Percentiles rank a stretch among this genome's conserved stretches.
Conservation (phyloP, 2,797 vertebrate genomes). For the Cyprinodon diabolis region DNA sequence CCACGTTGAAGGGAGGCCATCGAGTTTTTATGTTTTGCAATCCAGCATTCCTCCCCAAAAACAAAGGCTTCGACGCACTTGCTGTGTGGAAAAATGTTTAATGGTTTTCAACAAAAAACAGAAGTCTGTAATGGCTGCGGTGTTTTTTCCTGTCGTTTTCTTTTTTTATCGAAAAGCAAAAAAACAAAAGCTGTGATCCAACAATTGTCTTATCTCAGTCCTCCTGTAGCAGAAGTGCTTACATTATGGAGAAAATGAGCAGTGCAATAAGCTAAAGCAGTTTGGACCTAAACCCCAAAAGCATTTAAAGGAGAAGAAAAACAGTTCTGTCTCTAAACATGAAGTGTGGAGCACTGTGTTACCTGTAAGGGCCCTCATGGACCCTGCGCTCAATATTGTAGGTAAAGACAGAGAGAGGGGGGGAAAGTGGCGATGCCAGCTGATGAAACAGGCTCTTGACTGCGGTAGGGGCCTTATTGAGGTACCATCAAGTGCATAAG, state of each 20-base stretch:
- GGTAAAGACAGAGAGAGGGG: slow-evolving; percentile 18
- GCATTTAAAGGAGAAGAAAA: not conserved
- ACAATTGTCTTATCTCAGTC: not conserved
- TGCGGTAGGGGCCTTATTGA: slow-evolving; percentile 9
- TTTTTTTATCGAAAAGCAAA: not conserved
- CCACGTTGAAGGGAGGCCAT: not conserved
- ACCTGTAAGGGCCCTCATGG: slow-evolving; percentile 21
- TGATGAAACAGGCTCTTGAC: slow-evolving; percentile 39
- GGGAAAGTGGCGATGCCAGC: not conserved
- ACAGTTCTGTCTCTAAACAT: slow-evolving; percentile 6
- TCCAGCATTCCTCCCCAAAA: not conserved
- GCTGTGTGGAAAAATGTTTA: no score
- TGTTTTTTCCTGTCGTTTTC: not conserved
- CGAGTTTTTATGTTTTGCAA: not conserved
- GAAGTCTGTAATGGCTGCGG: not conserved
- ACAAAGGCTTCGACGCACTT: not conserved
- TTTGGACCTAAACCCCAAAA: slow-evolving; percentile 5
- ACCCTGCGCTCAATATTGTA: slow-evolving; percentile 5
- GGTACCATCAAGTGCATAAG: slow-evolving; percentile 25
- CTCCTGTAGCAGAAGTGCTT: not conserved
- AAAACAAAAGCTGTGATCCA: not conserved
- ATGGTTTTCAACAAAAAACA: not conserved
- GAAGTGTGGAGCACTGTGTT: slow-evolving; percentile 1
- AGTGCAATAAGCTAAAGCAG: not conserved
- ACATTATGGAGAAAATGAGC: not conserved